Base-by-base conservation (phyloP, 2,797 vertebrate species). In the Fringilla coelebs region DNA sequence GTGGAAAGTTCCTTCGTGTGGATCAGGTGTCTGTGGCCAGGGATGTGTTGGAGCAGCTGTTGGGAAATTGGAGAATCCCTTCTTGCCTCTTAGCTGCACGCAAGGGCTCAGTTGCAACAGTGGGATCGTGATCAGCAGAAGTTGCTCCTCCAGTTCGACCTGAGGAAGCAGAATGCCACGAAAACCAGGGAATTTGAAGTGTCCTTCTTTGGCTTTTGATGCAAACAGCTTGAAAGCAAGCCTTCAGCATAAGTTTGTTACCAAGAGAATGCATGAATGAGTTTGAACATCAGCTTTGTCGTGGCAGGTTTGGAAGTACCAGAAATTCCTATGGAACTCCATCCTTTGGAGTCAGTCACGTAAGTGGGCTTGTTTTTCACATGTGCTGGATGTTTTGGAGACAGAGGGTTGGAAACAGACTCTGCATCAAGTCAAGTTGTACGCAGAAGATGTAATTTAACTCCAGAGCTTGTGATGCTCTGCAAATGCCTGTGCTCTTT, bases 31-130 rank as follows among this genome's bases (percentile, higher is more conserved):
- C 89, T 32, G 41, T 45, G 29, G 41, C 43, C 2, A 6, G 73
- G 67, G 45, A n/a, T 77, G 73, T 88, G 91, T 71, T 90, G 73
- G 93, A 74, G 88, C 94, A 96, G 92, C 92, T 97, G 96, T 60
- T 87, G 81, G 88, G n/a, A 92, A 85, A 81, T 52, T 65, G 1
- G 9, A 85, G 73, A 76, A 86, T 71, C 70, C 34, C 28, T 92
- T 73, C 79, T 51, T 83, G 78, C 36, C 62, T 65, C 79, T 72
- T 43, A 80, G 80, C 92, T 74, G 86, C 81, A 84, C 0, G 1
- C 4, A 1, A 38, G 75, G 68, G 40, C 25, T 73, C 32, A 29
- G 48, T 60, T 85, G 55, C 61, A 45, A 11, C 0, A 5, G 45
- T 57, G 55, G 77, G 68, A 70, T 77, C 6, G 1, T 34, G 91